Evolutionary conservation across 2,113 vertebrate genomes (phyloP).

Genomic region (Cyprinus carpio): DNA sequence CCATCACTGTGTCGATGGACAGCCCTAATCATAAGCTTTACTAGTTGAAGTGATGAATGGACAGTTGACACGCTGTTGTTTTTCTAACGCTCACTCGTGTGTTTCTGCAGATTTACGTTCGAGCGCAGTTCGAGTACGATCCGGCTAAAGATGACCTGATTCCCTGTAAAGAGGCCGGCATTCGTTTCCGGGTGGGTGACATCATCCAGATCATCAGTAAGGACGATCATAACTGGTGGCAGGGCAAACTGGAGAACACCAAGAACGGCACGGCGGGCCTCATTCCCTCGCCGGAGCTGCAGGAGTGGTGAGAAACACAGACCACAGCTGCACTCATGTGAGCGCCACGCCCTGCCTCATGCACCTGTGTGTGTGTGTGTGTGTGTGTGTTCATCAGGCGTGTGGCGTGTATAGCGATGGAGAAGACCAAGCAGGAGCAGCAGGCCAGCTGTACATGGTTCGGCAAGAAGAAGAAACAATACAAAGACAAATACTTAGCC

Average conservation of each 20-base stretch:
- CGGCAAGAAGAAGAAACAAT: constrained; percentile 99
- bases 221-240: constrained; percentile 99
- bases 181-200: constrained; percentile 94
- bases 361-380: not conserved
- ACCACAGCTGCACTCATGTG: not conserved
- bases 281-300: constrained; percentile 97
- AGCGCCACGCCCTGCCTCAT: not conserved
- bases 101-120: constrained; percentile 89
- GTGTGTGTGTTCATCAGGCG: constrained; percentile 77
- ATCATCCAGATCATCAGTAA: constrained; percentile 99
- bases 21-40: not conserved
- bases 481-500: constrained; percentile 99
- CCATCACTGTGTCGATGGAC: not conserved
- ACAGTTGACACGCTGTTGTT: not conserved
- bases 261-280: constrained; percentile 97
- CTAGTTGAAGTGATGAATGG: not conserved
- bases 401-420: constrained; percentile 98
- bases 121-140: constrained; percentile 98
- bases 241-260: constrained; percentile 97
- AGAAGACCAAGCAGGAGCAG: constrained; percentile 54
- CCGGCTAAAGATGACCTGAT: constrained; percentile 97
- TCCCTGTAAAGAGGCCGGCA: constrained; percentile 97
- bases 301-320: constrained; percentile 88
- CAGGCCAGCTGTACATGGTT: constrained; percentile 99
- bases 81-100: not conserved